phyloP scores from a whole-genome alignment of 2,888 invertebrate species.

The Drosophila kokeensis region DNA sequence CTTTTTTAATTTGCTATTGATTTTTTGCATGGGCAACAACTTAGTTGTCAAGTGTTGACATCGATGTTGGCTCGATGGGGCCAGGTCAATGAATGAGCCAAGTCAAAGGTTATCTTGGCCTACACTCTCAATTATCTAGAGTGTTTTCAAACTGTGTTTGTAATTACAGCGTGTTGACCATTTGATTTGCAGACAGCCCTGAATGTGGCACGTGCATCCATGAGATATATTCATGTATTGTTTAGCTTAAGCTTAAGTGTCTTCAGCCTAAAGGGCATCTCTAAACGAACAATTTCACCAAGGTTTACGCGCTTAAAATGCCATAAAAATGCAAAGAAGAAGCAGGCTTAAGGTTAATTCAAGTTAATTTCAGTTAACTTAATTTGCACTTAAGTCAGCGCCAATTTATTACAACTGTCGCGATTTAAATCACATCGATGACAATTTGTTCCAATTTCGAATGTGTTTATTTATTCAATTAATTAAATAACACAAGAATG shows the following conservation, averaged over 20 bases:
- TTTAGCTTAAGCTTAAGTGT: constrained; percentile 2
- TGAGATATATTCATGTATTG: constrained; percentile 16
- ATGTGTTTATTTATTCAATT: neutral
- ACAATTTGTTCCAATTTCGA: neutral
- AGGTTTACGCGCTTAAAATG: constrained; percentile 6
- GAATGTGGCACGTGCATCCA: constrained; percentile 40
- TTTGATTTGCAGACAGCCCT: constrained; percentile 20
- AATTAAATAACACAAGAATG: constrained; percentile 19
- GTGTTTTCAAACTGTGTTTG: constrained; percentile 24
- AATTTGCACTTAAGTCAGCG: neutral
- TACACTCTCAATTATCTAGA: constrained; percentile 37
- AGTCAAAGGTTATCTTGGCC: constrained; percentile 21
- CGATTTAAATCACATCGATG: neutral
- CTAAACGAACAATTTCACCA: constrained; percentile 21
- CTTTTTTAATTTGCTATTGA: constrained; percentile 59
- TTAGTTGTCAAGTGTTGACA: constrained; percentile 64
- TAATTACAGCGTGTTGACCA: constrained; percentile 23
- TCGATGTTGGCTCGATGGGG: constrained; percentile 23
- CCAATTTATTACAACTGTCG: constrained; percentile 13
- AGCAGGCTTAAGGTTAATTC: constrained; percentile 10
- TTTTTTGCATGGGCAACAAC: constrained; percentile 47
- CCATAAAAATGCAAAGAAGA: neutral
- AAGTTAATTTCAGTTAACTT: constrained; percentile 1
- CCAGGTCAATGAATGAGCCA: constrained; percentile 55
- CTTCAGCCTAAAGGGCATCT: constrained; percentile 17